A percentile compares a stretch with the other conserved stretches of the same genome.
Conservation (phyloP, 2,113 vertebrate species). For the Cacatua alba region DNA sequence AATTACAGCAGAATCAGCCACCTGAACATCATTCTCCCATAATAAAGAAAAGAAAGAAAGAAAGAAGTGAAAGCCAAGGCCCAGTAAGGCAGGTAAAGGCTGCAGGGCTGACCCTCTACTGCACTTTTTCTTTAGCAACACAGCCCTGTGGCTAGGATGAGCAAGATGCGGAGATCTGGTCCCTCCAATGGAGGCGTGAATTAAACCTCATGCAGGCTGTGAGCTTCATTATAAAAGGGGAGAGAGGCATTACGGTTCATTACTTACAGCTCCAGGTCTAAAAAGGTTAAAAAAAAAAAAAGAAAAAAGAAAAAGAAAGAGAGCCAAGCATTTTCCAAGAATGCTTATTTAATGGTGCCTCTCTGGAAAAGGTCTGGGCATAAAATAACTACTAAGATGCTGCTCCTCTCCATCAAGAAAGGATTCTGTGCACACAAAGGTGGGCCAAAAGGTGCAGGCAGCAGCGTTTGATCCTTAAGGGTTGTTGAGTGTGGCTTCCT, state of each 20-base stretch:
- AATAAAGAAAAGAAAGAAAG: neutral
- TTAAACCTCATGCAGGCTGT: neutral
- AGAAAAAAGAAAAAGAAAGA: too few species aligned
- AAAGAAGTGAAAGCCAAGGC: neutral
- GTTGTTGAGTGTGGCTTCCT: neutral
- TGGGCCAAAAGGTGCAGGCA: neutral
- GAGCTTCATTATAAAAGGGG: neutral
- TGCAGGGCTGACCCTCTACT: neutral
- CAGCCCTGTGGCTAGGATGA: neutral
- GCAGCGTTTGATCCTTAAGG: neutral
- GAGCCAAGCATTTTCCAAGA: neutral
- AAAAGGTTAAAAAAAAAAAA: neutral
- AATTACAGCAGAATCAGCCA: constrained; percentile 41
- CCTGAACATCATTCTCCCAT: constrained; percentile 20
- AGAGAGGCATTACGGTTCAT: neutral
- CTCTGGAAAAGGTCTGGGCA: neutral
- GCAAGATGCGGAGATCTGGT: accelerated
- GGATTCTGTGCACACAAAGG: neutral
- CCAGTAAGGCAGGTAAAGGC: neutral
- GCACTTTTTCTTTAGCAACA: neutral
- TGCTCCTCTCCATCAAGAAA: neutral
- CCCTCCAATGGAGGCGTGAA: neutral
- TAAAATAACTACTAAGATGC: neutral
- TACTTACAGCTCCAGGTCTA: neutral
- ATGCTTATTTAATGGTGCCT: neutral